Evolutionary conservation across 2,797 vertebrate genomes (phyloP).

Genomic region (Botia almorhae): DNA sequence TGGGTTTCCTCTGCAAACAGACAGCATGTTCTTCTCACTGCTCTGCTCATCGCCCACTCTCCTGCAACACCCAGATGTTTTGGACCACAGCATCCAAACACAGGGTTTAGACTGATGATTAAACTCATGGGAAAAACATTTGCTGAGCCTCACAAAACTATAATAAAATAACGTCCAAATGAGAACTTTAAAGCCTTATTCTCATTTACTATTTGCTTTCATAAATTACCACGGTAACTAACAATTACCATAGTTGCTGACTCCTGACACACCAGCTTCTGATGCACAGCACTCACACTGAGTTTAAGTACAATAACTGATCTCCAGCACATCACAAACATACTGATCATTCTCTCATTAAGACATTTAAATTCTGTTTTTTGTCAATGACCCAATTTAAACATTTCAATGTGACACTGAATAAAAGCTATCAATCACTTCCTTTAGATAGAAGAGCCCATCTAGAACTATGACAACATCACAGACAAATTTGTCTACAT

Average conservation of each 20-base stretch:
- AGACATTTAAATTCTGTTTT: slow-evolving; percentile 22
- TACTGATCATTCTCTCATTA: slow-evolving; percentile 20
- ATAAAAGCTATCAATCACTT: not conserved
- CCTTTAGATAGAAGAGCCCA: slow-evolving; percentile 4
- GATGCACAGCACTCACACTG: not conserved
- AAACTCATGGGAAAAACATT: not conserved
- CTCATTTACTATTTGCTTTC: not conserved
- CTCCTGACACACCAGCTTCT: not conserved
- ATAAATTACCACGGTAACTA: not conserved
- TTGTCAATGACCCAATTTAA: slow-evolving; percentile 26
- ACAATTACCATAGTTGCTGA: not conserved
- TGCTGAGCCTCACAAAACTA: not conserved
- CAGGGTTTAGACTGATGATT: not conserved
- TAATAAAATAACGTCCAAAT: not conserved
- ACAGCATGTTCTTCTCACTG: slow-evolving; percentile 6
- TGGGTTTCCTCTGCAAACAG: not conserved
- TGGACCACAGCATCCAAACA: not conserved
- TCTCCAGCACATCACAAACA: slow-evolving; percentile 19
- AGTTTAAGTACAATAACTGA: slow-evolving; percentile 22
- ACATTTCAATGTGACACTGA: slow-evolving; percentile 16
- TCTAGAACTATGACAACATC: not conserved
- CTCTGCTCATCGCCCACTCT: not conserved
- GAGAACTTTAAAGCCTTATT: not conserved
- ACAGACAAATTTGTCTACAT: too few relatives aligned
- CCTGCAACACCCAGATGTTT: not conserved